Conservation (phyloP, 2,888 invertebrate genomes). For the Heteromyza rotundicornis region DNA sequence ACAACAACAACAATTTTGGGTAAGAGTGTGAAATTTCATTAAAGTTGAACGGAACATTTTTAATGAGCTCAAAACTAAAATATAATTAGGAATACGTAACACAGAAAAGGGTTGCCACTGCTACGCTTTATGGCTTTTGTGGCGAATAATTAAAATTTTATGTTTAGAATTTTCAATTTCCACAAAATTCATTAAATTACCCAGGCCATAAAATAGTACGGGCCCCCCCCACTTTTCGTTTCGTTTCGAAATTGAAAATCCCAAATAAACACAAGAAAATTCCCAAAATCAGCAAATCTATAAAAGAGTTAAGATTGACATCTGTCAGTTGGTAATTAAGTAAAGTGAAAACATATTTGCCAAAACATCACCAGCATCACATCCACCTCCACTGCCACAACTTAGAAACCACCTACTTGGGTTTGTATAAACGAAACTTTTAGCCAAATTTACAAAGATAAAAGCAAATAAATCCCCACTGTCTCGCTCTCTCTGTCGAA, state of each 20-base stretch:
- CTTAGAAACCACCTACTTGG: not conserved
- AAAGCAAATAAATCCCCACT: not conserved
- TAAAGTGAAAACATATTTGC: conserved; percentile 4
- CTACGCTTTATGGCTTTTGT: no score
- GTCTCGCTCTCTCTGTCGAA: no score
- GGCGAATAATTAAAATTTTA: no score
- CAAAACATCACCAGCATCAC: not conserved
- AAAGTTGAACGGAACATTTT: not conserved
- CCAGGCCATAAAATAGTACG: not conserved
- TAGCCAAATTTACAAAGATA: not conserved
- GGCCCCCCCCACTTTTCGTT: not conserved
- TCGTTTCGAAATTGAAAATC: not conserved
- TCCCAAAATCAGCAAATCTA: not conserved
- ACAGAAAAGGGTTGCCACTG: no score
- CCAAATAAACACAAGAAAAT: not conserved
- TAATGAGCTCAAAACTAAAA: not conserved
- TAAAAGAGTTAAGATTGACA: not conserved
- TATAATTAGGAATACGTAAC: no score
- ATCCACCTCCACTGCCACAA: not conserved
- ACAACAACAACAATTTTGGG: no score
- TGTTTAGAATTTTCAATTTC: no score
- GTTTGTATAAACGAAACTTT: not conserved
- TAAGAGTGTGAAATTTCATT: not conserved
- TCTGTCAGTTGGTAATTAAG: conserved; percentile 5
- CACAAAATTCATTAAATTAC: no score